Base-by-base conservation (phyloP, 2,888 invertebrate species). In the Ctena decussata region DNA sequence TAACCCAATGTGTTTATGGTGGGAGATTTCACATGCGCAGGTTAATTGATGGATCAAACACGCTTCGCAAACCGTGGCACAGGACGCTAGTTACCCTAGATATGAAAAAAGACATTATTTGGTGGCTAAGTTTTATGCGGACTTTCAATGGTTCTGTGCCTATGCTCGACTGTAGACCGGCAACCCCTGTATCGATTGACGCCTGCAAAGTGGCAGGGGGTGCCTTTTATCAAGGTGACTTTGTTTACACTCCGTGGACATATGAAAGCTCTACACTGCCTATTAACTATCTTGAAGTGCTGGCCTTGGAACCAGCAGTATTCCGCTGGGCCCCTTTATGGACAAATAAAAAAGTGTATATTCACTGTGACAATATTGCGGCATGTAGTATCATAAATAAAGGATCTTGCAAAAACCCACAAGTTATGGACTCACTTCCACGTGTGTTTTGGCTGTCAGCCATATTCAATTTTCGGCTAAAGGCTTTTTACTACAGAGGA, bases 81-180 rank as follows among this genome's bases (percentile, higher is more conserved):
- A 70, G 77, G 30, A 70, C 77, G 0, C 30, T 11, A 0, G 70
- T 71, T 18, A 71, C 78, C 11, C 35, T 21, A 8, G 70, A 78
- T n/a, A 78, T 71, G 77, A 77, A 44, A 77, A 32, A 44, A 46
- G 69, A 77, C 30, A 69, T 77, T 18, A 32, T 44, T 6, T 78
- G 78, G 39, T 78, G 78, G 71, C 37, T 78, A 24, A 30, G 37
- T 39, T 71, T 78, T 53, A 46, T 78, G 70, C n/a, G 39, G n/a
- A n/a, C n/a, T 53, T 53, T 53, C 21, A 53, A 53, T 53, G 53
- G 53, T 53, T 18, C 53, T 6, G 21, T n/a, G n/a, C 8, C 8
- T 18, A 53, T 53, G 18, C 12, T 53, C 5, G 53, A 53, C 18
- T 18, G 21, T 27, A 60, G 60, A 18, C 11, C 30, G 60, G 60